Evolutionary conservation across 2,797 vertebrate genomes (phyloP).

Genomic region (Liasis olivaceus): DNA sequence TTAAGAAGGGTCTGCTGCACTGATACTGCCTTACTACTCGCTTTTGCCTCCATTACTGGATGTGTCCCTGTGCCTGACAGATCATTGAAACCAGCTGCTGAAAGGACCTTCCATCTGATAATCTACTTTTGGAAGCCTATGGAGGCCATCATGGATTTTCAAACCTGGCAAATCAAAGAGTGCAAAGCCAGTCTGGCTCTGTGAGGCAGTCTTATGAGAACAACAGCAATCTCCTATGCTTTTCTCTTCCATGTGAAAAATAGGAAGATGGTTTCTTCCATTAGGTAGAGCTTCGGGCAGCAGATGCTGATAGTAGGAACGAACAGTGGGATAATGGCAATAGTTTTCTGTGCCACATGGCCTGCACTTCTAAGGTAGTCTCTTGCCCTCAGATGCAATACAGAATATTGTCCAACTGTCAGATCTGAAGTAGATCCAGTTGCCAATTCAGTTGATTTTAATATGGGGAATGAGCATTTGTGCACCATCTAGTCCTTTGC

Average conservation of each 20-base stretch:
- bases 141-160: background rate
- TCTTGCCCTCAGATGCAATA: background rate
- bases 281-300: background rate
- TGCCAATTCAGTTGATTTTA: background rate
- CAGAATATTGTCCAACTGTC: background rate
- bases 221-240: background rate
- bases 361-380: background rate
- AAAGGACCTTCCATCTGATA: background rate
- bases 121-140: background rate
- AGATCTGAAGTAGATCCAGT: background rate
- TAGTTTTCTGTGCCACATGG: background rate
- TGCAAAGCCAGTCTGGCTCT: background rate
- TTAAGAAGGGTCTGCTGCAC: background rate
- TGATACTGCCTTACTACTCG: background rate
- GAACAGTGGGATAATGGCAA: background rate
- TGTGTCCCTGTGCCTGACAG: background rate
- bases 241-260: background rate
- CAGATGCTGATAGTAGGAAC: background rate
- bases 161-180: background rate
- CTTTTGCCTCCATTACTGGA: background rate
- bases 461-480: background rate
- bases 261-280: background rate
- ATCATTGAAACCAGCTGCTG: too few species aligned
- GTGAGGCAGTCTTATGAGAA: background rate
- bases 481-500: background rate